These are phyloP conservation scores for Columba guinea DNA, from an alignment of 2,797 vertebrate genomes.

Conservation along the genomic window DNA sequence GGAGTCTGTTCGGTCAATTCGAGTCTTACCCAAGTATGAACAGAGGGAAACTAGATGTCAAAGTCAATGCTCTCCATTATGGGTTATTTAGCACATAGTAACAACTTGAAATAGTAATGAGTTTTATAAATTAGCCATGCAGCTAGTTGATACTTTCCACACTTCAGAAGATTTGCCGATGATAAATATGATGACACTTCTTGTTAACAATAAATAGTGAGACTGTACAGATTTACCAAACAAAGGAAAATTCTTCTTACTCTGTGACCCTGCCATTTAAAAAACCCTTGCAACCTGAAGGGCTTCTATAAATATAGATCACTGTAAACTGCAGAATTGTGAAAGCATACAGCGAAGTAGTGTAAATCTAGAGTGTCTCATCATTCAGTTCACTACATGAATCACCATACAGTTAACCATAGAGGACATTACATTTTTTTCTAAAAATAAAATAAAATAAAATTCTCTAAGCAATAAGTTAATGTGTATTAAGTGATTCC, in stretches of 20 bases:
- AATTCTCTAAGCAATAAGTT: neutral
- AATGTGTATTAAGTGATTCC: neutral
- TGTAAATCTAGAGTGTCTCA: neutral
- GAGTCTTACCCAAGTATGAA: neutral
- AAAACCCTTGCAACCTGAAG: neutral
- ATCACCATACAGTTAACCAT: neutral
- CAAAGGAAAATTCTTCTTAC: slow-evolving; percentile 12
- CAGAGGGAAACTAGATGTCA: neutral
- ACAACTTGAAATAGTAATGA: neutral
- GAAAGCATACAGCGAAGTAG: neutral
- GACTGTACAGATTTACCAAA: slow-evolving; percentile 1
- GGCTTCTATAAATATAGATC: neutral
- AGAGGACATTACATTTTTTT: neutral
- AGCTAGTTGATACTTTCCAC: neutral
- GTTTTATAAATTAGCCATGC: neutral
- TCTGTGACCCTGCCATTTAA: neutral
- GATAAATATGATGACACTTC: slow-evolving; percentile 35
- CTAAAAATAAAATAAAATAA: neutral
- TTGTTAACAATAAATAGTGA: neutral
- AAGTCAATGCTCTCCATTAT: neutral
- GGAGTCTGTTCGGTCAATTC: neutral
- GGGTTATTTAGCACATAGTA: neutral
- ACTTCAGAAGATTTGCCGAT: neutral
- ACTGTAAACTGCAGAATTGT: neutral
- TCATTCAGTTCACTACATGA: neutral